Conservation (phyloP, 2,113 vertebrate genomes). For the Pangasianodon hypophthalmus region DNA sequence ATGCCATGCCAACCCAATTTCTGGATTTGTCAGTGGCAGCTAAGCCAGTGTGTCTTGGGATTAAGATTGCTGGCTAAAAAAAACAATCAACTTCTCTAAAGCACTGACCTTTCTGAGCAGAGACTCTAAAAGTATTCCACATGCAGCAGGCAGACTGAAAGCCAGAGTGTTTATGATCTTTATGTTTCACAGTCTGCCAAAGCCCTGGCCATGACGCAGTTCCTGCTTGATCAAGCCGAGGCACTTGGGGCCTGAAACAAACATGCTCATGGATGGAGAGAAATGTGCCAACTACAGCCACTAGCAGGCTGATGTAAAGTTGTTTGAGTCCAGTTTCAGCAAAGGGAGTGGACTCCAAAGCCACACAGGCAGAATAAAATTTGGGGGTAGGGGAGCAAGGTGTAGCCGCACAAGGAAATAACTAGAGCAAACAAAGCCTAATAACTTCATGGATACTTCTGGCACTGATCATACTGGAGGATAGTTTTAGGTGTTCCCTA, state of each 20-base stretch:
- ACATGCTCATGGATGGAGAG: conserved; percentile 45
- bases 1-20: neutral
- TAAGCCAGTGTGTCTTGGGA: neutral
- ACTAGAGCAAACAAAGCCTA: neutral
- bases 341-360: conserved; percentile 34
- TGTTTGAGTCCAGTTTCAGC: conserved; percentile 15
- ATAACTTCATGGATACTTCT: neutral
- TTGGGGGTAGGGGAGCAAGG: neutral
- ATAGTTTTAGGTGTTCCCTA: neutral
- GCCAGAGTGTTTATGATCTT: conserved; percentile 37
- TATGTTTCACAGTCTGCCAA: conserved; percentile 8
- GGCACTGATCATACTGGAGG: neutral
- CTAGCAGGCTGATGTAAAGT: conserved; percentile 35
- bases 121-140: conserved; percentile 11
- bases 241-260: conserved; percentile 29
- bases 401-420: neutral
- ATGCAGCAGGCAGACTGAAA: neutral
- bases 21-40: neutral
- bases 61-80: neutral
- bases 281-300: conserved; percentile 43
- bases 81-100: neutral
- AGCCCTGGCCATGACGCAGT: conserved; percentile 11
- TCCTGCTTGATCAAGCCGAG: neutral
- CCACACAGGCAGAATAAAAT: conserved; percentile 45
- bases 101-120: neutral